Evolutionary conservation across 2,888 invertebrate genomes (phyloP).

Genomic region (Mycalesis mineus): DNA sequence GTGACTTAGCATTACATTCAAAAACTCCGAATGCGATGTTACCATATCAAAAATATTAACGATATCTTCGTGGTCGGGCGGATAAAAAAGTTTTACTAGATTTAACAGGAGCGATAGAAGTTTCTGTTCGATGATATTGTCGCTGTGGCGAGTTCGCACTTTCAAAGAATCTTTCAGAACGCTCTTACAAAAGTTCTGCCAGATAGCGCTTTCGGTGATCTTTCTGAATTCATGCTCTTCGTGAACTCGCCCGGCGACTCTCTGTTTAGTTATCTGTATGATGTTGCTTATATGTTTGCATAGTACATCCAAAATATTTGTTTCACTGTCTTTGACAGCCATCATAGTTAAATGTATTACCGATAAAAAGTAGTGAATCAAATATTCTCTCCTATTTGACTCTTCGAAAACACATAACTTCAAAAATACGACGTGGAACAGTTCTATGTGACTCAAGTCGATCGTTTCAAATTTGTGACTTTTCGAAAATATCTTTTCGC

Average conservation of each 20-base stretch:
- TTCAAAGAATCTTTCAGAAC: constrained; percentile 83
- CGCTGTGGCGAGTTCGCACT: constrained; percentile 52
- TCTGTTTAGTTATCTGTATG: constrained; percentile 50
- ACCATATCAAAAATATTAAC: constrained; percentile 84
- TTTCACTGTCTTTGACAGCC: constrained; percentile 65
- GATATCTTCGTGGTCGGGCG: constrained; percentile 63
- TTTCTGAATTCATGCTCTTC: constrained; percentile 55
- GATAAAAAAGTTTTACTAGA: constrained; percentile 78
- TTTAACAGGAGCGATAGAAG: constrained; percentile 76
- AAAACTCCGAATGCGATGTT: constrained; percentile 86
- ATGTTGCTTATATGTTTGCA: constrained; percentile 50
- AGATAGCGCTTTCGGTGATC: constrained; percentile 66
- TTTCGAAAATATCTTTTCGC: constrained; percentile 77
- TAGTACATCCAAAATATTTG: constrained; percentile 42
- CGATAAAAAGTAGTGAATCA: constrained; percentile 75
- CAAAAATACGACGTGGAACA: constrained; percentile 75
- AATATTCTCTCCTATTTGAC: constrained; percentile 52
- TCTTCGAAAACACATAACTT: constrained; percentile 63
- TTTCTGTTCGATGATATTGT: constrained; percentile 58
- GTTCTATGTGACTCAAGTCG: constrained; percentile 77
- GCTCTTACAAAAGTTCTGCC: constrained; percentile 80
- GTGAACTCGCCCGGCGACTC: constrained; percentile 39
- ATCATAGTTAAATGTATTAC: constrained; percentile 74
- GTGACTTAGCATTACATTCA: constrained; percentile 81
- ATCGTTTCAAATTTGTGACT: constrained; percentile 80